A percentile compares a stretch with the other conserved stretches of the same genome.
Conservation (phyloP, 1,140 invertebrate genomes). For the Apis mellifera region DNA sequence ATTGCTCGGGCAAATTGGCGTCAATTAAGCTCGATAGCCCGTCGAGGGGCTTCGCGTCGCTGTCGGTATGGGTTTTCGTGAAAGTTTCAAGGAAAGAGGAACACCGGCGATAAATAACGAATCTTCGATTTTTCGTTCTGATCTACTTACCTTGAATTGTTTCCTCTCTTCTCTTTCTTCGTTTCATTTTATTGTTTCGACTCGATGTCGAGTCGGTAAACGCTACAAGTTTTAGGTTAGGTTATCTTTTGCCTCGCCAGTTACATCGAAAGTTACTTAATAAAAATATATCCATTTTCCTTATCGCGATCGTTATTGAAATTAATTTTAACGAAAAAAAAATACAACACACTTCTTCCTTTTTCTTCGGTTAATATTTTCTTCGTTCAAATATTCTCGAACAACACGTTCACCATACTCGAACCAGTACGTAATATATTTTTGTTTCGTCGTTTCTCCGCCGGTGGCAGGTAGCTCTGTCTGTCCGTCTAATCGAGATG, state of each 20-base stretch:
- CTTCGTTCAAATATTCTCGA: not conserved
- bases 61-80: constrained; percentile 33
- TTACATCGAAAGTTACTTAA: constrained; percentile 17
- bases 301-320: not conserved
- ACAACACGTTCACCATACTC: not conserved
- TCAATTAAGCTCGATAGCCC: constrained; percentile 46
- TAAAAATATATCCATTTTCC: not conserved
- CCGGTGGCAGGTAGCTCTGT: not conserved
- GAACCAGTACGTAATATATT: not conserved
- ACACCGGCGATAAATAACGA: constrained; percentile 43
- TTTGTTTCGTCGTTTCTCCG: not conserved
- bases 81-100: constrained; percentile 39
- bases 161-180: not conserved
- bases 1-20: constrained; percentile 51
- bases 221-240: not conserved
- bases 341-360: not conserved
- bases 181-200: not conserved
- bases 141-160: not conserved
- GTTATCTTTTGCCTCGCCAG: not conserved
- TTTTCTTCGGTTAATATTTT: too few relatives aligned
- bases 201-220: not conserved
- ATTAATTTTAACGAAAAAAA: too few relatives aligned
- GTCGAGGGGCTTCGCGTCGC: constrained; percentile 22
- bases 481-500: not conserved
- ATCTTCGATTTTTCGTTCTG: not conserved